Conservation (phyloP, 2,113 vertebrate genomes). For the Diadophis punctatus region DNA sequence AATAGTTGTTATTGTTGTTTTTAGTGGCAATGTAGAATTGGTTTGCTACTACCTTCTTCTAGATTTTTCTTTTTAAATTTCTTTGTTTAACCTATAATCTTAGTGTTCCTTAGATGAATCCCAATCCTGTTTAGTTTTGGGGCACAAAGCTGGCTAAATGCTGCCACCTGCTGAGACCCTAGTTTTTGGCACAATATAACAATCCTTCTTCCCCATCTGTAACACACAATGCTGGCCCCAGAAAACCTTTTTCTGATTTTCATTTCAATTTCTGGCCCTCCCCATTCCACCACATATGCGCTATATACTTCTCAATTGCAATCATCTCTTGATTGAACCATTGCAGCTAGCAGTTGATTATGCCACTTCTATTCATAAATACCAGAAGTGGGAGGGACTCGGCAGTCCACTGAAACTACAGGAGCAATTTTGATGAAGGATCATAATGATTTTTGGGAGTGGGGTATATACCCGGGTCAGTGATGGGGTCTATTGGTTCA, state of each 20-base stretch:
- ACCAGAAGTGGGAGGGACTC: neutral
- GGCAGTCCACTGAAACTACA: neutral
- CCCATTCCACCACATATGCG: neutral
- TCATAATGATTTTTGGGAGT: neutral
- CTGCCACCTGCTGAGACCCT: neutral
- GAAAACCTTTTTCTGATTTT: neutral
- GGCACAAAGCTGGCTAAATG: neutral
- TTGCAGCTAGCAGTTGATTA: neutral
- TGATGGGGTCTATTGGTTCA: too few species aligned
- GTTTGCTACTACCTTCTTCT: neutral
- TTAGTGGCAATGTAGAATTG: neutral
- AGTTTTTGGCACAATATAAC: neutral
- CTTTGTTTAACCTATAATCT: neutral
- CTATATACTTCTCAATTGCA: neutral
- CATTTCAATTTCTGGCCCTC: neutral
- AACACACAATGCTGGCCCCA: neutral
- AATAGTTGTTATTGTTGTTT: neutral
- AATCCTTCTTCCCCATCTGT: neutral
- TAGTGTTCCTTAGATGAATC: neutral
- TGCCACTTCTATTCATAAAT: neutral
- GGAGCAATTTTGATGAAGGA: neutral
- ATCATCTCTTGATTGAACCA: neutral
- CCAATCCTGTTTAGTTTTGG: neutral
- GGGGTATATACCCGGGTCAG: neutral
- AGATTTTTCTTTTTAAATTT: neutral